A percentile compares a stretch with the other conserved stretches of the same genome.
Evolutionary conservation across 2,888 invertebrate species (phyloP).

Genomic region (Drosophila villosipedis): DNA sequence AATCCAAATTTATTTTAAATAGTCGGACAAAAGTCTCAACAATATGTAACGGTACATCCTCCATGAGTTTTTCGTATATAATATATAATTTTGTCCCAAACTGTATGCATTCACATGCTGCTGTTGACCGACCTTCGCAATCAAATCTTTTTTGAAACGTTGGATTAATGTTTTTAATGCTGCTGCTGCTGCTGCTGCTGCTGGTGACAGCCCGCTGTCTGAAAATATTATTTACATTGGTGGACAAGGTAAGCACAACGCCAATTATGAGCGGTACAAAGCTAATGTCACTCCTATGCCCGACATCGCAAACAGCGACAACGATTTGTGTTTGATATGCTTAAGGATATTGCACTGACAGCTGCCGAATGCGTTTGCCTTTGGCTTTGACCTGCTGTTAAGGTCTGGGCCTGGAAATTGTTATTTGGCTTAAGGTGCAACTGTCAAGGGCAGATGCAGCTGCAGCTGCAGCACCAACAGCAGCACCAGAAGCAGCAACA

Average conservation of each 20-base stretch:
- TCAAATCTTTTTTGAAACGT: not conserved
- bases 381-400: slow-evolving; percentile 14
- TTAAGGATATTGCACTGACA: slow-evolving; percentile 48
- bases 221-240: slow-evolving; percentile 6
- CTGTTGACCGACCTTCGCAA: slow-evolving; percentile 6
- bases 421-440: slow-evolving; percentile 51
- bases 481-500: slow-evolving; percentile 7
- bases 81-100: not conserved
- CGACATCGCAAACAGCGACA: not conserved
- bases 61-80: not conserved
- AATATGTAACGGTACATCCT: too few relatives aligned
- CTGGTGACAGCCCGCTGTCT: not conserved
- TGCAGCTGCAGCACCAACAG: slow-evolving; percentile 3
- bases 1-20: not conserved
- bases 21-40: too few relatives aligned
- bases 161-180: not conserved
- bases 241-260: not conserved
- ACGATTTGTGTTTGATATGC: slow-evolving; percentile 21
- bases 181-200: slow-evolving; percentile 10
- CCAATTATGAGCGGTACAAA: slow-evolving; percentile 10
- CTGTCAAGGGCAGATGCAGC: slow-evolving; percentile 50
- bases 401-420: slow-evolving; percentile 23
- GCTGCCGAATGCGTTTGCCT: slow-evolving; percentile 28
- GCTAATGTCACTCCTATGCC: slow-evolving; percentile 6
- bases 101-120: slow-evolving; percentile 27